These are phyloP conservation scores for Thereva nobilitata DNA, from an alignment of 2,888 invertebrate genomes.

Conservation along the genomic window DNA sequence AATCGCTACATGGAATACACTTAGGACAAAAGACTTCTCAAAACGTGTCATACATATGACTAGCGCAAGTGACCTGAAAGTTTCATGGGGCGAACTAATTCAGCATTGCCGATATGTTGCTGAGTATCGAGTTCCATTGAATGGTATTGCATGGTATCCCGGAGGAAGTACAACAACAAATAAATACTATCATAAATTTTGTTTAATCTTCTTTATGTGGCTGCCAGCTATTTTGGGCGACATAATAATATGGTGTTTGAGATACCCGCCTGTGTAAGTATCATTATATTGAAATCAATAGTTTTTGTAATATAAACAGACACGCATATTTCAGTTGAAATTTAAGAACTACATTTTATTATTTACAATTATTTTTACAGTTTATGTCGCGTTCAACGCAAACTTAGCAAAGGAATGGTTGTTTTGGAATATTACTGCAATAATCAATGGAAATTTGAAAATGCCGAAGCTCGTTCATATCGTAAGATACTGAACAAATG, in stretches of 20 bases:
- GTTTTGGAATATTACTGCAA: slow-evolving; percentile 91
- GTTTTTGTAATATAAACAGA: slow-evolving; percentile 11
- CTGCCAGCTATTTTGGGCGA: slow-evolving; percentile 88
- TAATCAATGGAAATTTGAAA: slow-evolving; percentile 88
- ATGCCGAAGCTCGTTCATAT: slow-evolving; percentile 65
- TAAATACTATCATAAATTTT: slow-evolving; percentile 76
- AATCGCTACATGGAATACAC: slow-evolving; percentile 69
- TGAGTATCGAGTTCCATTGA: slow-evolving; percentile 79
- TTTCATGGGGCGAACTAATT: slow-evolving; percentile 89
- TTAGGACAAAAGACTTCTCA: slow-evolving; percentile 58
- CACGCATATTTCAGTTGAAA: too few species aligned
- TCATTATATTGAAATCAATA: background rate
- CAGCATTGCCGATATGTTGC: slow-evolving; percentile 77
- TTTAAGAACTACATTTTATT: too few species aligned
- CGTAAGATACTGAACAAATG: slow-evolving; percentile 66
- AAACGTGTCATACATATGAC: slow-evolving; percentile 71
- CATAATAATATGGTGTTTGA: slow-evolving; percentile 72
- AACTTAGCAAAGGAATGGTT: slow-evolving; percentile 83
- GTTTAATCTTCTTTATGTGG: slow-evolving; percentile 85
- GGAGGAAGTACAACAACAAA: slow-evolving; percentile 86
- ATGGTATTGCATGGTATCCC: slow-evolving; percentile 84
- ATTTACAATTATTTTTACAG: slow-evolving; percentile 58
- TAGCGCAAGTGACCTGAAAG: slow-evolving; percentile 77
- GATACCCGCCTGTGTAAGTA: slow-evolving; percentile 86
- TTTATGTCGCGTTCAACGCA: slow-evolving; percentile 78